Base-by-base conservation (phyloP, 2,797 vertebrate species). In the Epinephelus awoara region DNA sequence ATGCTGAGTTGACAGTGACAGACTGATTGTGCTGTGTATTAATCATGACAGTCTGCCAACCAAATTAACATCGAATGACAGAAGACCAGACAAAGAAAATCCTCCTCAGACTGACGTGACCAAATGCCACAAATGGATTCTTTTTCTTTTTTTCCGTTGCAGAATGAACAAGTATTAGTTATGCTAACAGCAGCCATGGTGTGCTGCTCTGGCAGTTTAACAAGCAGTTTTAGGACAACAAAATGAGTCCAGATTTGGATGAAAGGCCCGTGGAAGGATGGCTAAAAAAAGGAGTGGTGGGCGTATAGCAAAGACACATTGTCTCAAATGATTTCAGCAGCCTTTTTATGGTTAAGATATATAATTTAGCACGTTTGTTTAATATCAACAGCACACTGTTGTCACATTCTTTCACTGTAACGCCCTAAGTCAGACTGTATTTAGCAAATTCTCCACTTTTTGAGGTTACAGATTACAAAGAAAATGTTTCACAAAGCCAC, bases 1-100 rank as follows among this genome's bases (percentile, higher is more conserved):
- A 40, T 61, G 55, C 57, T 47, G 72, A 71, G 59, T 68, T 84
- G 78, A 86, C 67, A 54, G 86, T 23, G 80, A 82, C 79, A 69
- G 86, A 77, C 79, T 65, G 71, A 69, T 79, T 63, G 59, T 46
- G 38, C 75, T 77, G 65, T 70, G 51, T 46, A 77, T 81, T 86
- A 79, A 85, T 85, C 71, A 59, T n/a, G 27, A 84, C 70, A 71
- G 62, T 70, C 61, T 66, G 66, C 57, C 29, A 40, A 56, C 69
- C n/a, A 72, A 54, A 72, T 38, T n/a, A 55, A 46, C 47, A 68
- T 5, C 0, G 10, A 71, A 15, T 4, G 4, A 51, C 27, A 47
- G 21, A 62, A 50, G 51, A 80, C 8, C 25, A 55, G 56, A 73
- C 63, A 63, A 72, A 75, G 50, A 54, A 56, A 56, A 63, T 59